Conservation (phyloP, 1,140 invertebrate species). For the Atta texana region DNA sequence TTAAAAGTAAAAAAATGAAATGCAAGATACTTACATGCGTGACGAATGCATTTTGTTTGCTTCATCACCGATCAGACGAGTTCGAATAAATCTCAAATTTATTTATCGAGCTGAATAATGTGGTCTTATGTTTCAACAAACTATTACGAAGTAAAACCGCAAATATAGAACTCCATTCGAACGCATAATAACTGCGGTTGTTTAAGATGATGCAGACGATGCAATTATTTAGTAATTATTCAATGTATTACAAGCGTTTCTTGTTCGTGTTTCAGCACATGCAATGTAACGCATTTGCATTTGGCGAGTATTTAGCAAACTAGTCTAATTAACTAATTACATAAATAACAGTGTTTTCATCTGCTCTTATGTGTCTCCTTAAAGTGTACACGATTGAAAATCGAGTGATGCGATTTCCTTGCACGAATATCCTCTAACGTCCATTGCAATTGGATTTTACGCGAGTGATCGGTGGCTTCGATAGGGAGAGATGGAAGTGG, state of each 20-base stretch:
- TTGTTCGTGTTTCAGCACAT: background rate
- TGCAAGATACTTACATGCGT: slow-evolving; percentile 33
- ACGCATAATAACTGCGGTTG: background rate
- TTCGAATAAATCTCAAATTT: slow-evolving; percentile 71
- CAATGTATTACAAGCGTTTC: background rate
- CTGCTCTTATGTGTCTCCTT: background rate
- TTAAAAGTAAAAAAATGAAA: background rate
- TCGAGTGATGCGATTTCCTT: slow-evolving; percentile 14
- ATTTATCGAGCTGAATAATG: slow-evolving; percentile 71
- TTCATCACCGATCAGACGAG: slow-evolving; percentile 59
- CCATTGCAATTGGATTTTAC: slow-evolving; percentile 38
- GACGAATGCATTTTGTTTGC: slow-evolving; percentile 14
- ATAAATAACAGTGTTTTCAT: background rate
- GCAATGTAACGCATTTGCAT: background rate
- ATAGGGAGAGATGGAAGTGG: background rate
- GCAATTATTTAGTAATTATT: background rate
- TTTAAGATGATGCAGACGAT: slow-evolving; percentile 4
- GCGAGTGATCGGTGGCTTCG: background rate
- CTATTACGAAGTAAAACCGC: slow-evolving; percentile 69
- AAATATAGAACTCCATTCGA: slow-evolving; percentile 34
- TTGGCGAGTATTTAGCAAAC: background rate
- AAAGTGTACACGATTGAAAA: background rate
- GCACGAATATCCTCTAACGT: slow-evolving; percentile 27
- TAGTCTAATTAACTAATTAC: background rate
- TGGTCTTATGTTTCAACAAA: slow-evolving; percentile 75